A percentile compares a stretch with the other conserved stretches of the same genome.
These are phyloP conservation scores for Lasius platythorax DNA, from an alignment of 2,888 invertebrate species.

Conservation along the genomic window DNA sequence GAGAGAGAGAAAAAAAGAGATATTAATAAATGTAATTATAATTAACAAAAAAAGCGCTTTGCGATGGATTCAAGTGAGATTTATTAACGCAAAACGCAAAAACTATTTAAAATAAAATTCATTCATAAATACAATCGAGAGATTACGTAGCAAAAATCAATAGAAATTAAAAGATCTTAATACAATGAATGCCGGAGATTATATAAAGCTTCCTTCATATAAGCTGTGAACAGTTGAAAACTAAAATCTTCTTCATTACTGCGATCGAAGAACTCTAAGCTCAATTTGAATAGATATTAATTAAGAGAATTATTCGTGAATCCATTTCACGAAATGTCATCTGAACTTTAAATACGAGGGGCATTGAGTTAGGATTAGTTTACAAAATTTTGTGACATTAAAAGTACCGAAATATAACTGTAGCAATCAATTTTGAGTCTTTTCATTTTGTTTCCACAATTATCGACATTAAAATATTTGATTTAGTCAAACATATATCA, in stretches of 20 bases:
- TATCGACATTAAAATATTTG: neutral
- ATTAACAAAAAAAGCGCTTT: neutral
- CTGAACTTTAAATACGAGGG: slow-evolving; percentile 14
- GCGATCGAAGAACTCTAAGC: slow-evolving; percentile 11
- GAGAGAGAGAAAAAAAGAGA: neutral
- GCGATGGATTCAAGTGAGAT: neutral
- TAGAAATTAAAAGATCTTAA: neutral
- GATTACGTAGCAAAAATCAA: neutral
- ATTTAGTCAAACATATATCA: neutral
- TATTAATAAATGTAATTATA: slow-evolving; percentile 8
- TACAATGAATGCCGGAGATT: neutral
- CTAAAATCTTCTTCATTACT: slow-evolving; percentile 19
- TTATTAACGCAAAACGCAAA: neutral
- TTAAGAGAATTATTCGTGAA: slow-evolving; percentile 32
- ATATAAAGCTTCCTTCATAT: neutral
- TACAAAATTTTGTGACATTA: neutral
- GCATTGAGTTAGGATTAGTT: neutral
- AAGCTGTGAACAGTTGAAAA: neutral
- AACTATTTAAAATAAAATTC: slow-evolving; percentile 4
- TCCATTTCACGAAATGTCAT: slow-evolving; percentile 5
- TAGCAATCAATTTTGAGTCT: neutral
- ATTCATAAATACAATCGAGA: neutral
- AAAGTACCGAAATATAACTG: neutral
- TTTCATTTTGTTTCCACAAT: slow-evolving; percentile 1
- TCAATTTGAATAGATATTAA: slow-evolving; percentile 35